Base-by-base conservation (phyloP, 2,888 invertebrate species). In the Calephelis perditalis region DNA sequence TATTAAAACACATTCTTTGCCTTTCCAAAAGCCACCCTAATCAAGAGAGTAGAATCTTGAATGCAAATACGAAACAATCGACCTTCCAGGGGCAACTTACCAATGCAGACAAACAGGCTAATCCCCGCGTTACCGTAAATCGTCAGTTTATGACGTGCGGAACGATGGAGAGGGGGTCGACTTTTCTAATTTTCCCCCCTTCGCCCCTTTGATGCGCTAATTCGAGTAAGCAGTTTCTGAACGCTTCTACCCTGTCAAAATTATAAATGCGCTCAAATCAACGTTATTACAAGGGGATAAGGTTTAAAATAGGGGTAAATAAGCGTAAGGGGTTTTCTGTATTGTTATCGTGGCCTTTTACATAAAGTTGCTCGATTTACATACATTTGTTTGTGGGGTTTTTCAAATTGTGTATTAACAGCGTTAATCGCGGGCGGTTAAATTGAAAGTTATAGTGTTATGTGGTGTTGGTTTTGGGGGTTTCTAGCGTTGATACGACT, bases 71-170 rank as follows among this genome's bases (percentile, higher is more conserved):
- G 52, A 52, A 52, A 52, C 52, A 54, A 54, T 54, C 52, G 52
- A 54, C 52, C 36, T 54, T 54, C 52, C n/a, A 54, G 52, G 52
- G 52, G 52, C 52, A 54, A 54, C 35, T 52, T 52, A 11, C 52
- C 52, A 52, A 84, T 85, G 87, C 87, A 88, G 85, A 87, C 89
- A 89, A 87, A 89, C 88, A 86, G 78, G 89, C 90, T 91, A 91
- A 91, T 91, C 91, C 91, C 82, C 79, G 79, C 84, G 87, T 89
- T 90, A 91, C 90, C 91, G 91, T 91, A 91, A 91, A 91, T 91
- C 88, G 91, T 91, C 90, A 91, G 89, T 91, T 91, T 91, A 91
- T 91, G 91, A 91, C 91, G 91, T 91, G 90, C 89, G 82, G 87
- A 90, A 88, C 84, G 91, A 83, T 76, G 76, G 66, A 66, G 73